Evolutionary conservation across 2,888 invertebrate species (phyloP).

Genomic region (Apotomis capreana): DNA sequence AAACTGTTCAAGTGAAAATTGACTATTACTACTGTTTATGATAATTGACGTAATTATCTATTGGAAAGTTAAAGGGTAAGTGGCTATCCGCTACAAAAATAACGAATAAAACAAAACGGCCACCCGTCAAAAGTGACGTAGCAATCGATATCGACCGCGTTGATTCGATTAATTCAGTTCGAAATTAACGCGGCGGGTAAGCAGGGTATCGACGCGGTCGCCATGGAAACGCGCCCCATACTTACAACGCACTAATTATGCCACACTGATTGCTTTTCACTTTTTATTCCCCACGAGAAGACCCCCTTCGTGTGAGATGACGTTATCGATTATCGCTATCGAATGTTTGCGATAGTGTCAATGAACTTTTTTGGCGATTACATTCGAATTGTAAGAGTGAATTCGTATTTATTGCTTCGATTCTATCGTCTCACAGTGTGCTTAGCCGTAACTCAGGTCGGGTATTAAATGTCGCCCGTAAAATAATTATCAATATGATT

Average conservation of each 20-base stretch:
- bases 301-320: slow-evolving; percentile 66
- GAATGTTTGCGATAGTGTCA: slow-evolving; percentile 32
- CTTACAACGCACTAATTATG: slow-evolving; percentile 83
- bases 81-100: slow-evolving; percentile 9
- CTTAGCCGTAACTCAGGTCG: not conserved
- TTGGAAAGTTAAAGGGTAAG: not conserved
- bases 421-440: not conserved
- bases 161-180: slow-evolving; percentile 81
- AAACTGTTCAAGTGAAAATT: no score
- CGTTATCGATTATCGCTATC: slow-evolving; percentile 58
- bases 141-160: slow-evolving; percentile 71
- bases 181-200: slow-evolving; percentile 80
- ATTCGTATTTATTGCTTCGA: not conserved
- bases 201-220: slow-evolving; percentile 76
- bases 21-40: no score
- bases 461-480: not conserved
- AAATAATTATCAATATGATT: not conserved
- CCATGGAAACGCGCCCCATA: slow-evolving; percentile 81
- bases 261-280: slow-evolving; percentile 83
- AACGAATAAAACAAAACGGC: slow-evolving; percentile 25
- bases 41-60: not conserved
- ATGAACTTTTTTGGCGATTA: slow-evolving; percentile 23
- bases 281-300: slow-evolving; percentile 81
- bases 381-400: not conserved
- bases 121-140: slow-evolving; percentile 40